Evolutionary conservation across 2,113 vertebrate genomes (phyloP), one percentile per base, ranked within the genome.

Genomic region (Coturnix japonica): DNA sequence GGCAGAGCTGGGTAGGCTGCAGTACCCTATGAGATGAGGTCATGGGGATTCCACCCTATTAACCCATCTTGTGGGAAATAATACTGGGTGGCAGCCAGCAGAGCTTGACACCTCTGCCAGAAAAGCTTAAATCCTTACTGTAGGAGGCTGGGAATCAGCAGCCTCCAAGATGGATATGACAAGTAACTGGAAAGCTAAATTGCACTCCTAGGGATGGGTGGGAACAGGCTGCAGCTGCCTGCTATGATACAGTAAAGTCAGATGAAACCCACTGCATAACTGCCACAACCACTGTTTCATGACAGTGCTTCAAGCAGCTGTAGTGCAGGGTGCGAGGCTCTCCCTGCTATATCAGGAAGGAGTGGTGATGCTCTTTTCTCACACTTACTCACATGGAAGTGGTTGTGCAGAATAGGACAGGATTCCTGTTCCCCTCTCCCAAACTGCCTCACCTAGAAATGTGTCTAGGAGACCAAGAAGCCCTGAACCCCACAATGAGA

Each of bases 281-380:
- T 1, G 2, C 12, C 37, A 21, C 2, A 25, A 1, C 15, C 35
- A 79, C 61, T 11, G 2, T 3, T n/a, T 21, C 63, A 7, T n/a
- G 53, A 49, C 43, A 44, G 51, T 51, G 46, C 16, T 51, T 47
- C 46, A 44, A 13, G 19, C 4, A 61, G 31, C 28, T 81, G 60
- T 4, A 53, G 25, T 21, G 64, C 70, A 60, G 19, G 26, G 20
- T 7, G 51, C 11, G 2, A 0, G 49, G 13, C 5, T 69, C 13
- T 35, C 54, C n/a, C 10, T 0, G 0, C 46, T 89, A 61, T 8
- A 30, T 13, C 7, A 30, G 44, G 8, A 33, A 30, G 21, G 49
- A 72, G n/a, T 70, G 30, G 33, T 35, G 2, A 14, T 39, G n/a
- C 13, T 70, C 16, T 1, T 2, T 37, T 77, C 78, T 72, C 67